These are phyloP conservation scores for Otolemur crassicaudatus DNA, from an alignment of 2,797 vertebrate species.

Conservation along the genomic window DNA sequence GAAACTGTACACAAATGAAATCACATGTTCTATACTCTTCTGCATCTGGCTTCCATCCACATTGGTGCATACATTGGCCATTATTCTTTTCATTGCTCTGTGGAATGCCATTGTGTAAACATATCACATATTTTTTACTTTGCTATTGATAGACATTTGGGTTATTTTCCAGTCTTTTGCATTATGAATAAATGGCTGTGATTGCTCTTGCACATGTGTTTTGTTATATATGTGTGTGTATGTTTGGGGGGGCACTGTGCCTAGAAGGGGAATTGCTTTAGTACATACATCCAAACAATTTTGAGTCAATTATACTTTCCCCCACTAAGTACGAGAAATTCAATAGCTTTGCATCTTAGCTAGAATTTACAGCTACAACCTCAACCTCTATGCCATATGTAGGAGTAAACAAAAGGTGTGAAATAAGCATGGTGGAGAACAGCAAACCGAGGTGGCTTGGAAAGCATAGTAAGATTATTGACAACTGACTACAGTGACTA, in stretches of 20 bases:
- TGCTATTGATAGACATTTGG: background rate
- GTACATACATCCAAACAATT: background rate
- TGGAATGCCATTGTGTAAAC: slow-evolving; percentile 24
- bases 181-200: background rate
- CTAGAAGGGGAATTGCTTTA: background rate
- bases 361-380: background rate
- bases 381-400: background rate
- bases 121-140: background rate
- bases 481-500: background rate
- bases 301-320: background rate
- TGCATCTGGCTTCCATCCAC: background rate
- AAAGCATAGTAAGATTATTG: background rate
- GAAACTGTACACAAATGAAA: background rate
- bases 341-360: background rate
- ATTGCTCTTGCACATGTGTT: background rate
- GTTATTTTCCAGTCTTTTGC: slow-evolving; percentile 20
- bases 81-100: background rate
- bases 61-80: background rate
- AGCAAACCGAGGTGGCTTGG: background rate
- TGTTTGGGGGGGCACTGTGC: background rate
- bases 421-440: background rate
- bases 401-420: background rate
- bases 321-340: background rate
- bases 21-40: background rate
- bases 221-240: background rate